A percentile compares a stretch with the other conserved stretches of the same genome.
Evolutionary conservation across 2,888 invertebrate species (phyloP).

Genomic region (Leptinotarsa peninsularis): DNA sequence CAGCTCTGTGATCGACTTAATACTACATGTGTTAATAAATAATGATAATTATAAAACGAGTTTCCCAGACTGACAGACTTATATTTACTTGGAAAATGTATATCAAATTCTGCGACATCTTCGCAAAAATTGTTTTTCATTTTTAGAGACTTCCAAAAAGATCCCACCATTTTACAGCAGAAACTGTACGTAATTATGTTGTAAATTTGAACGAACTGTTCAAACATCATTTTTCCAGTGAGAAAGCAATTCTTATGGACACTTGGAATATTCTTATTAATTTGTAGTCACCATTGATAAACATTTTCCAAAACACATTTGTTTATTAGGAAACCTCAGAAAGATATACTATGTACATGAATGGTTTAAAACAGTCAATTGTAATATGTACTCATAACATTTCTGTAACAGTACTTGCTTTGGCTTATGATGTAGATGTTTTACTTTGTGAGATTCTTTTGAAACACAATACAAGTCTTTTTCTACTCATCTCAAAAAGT

Average conservation of each 20-base stretch:
- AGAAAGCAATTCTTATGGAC: background rate
- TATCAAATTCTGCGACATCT: constrained; percentile 12
- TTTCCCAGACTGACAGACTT: constrained; percentile 33
- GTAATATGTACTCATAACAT: constrained; percentile 28
- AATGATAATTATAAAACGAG: constrained; percentile 40
- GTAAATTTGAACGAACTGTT: background rate
- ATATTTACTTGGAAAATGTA: constrained; percentile 30
- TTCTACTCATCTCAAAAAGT: background rate
- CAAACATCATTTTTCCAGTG: background rate
- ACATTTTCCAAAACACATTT: constrained; percentile 18
- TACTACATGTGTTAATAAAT: constrained; percentile 43
- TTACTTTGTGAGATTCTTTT: constrained; percentile 42
- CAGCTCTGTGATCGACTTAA: constrained; percentile 40
- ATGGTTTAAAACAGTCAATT: constrained; percentile 48
- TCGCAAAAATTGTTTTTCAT: no score
- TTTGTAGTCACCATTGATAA: constrained; percentile 6
- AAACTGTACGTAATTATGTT: background rate
- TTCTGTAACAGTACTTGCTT: constrained; percentile 38
- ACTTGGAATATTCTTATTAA: background rate
- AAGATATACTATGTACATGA: constrained; percentile 46
- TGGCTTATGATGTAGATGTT: constrained; percentile 26
- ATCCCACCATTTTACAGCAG: background rate
- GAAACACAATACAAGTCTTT: constrained; percentile 4
- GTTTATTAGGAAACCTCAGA: constrained; percentile 20
- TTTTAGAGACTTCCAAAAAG: no score